A percentile compares a stretch with the other conserved stretches of the same genome.
phyloP scores from a whole-genome alignment of 2,888 invertebrate species.

The Pristionchus japonicus region DNA sequence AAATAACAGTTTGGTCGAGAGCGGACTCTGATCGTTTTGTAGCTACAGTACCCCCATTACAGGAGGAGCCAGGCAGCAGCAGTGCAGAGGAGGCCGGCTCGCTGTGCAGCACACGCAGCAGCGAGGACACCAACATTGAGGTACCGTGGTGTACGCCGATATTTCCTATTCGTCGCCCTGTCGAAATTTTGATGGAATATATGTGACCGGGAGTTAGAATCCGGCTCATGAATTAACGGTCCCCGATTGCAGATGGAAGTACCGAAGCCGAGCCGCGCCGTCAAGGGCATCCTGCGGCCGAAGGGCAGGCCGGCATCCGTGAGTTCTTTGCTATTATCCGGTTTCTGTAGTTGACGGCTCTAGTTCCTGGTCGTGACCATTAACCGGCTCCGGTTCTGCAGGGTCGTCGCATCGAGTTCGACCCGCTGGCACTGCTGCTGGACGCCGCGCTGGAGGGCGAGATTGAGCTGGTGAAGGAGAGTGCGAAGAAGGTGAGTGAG shows the following conservation, averaged over 20 bases:
- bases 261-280: slow-evolving; percentile 43
- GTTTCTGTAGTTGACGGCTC: background rate
- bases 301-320: slow-evolving; percentile 5
- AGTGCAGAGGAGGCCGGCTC: slow-evolving; percentile 45
- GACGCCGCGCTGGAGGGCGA: slow-evolving; percentile 99
- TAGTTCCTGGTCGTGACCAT: background rate
- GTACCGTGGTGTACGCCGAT: background rate
- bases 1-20: background rate
- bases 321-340: background rate
- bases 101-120: slow-evolving; percentile 43
- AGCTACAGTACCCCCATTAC: background rate
- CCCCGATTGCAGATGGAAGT: slow-evolving; percentile 48
- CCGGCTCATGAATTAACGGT: background rate
- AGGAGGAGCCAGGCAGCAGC: slow-evolving; percentile 4
- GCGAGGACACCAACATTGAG: slow-evolving; percentile 44
- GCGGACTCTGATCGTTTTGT: background rate
- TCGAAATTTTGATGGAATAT: background rate
- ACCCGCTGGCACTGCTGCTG: slow-evolving; percentile 93
- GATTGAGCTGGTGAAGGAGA: slow-evolving; percentile 93
- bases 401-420: slow-evolving; percentile 89
- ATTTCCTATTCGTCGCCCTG: background rate
- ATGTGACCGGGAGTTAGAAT: background rate
- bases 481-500: slow-evolving; percentile 82
- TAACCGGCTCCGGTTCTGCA: background rate
- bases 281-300: slow-evolving; percentile 67